These are phyloP conservation scores for Cyclophora albipunctata DNA, from an alignment of 2,888 invertebrate genomes.

Conservation along the genomic window DNA sequence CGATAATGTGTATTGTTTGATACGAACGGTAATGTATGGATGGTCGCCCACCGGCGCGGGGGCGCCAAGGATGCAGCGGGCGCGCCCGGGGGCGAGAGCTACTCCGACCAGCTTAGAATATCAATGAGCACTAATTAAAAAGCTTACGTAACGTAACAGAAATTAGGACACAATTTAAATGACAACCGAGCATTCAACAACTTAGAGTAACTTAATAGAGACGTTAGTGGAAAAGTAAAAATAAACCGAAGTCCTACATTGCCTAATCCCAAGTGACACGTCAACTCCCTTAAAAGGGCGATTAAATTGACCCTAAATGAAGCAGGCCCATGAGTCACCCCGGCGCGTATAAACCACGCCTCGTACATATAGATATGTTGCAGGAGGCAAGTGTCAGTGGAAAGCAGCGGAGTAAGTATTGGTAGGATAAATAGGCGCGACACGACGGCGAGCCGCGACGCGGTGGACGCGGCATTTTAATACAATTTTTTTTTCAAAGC, in stretches of 20 bases:
- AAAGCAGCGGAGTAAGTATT: conserved; percentile 25
- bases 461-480: not conserved
- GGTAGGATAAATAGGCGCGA: conserved; percentile 9
- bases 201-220: too few species aligned
- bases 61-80: too few species aligned
- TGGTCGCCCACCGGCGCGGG: conserved; percentile 29
- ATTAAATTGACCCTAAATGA: conserved; percentile 21
- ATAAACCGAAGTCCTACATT: too few species aligned
- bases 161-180: too few species aligned
- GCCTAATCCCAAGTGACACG: conserved; percentile 5
- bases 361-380: conserved; percentile 18
- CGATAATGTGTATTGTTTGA: conserved; percentile 36
- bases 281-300: conserved; percentile 15
- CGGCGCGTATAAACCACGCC: conserved; percentile 16
- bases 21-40: conserved; percentile 42
- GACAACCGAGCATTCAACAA: too few species aligned
- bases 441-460: not conserved
- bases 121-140: too few species aligned
- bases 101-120: too few species aligned
- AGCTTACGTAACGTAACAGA: too few species aligned
- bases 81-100: too few species aligned
- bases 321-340: conserved; percentile 15
- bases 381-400: conserved; percentile 35
- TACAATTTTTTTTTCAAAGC: too few species aligned
- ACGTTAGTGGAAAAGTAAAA: too few species aligned